Conservation (phyloP, 2,888 invertebrate genomes). For the Octonoba sinensis region DNA sequence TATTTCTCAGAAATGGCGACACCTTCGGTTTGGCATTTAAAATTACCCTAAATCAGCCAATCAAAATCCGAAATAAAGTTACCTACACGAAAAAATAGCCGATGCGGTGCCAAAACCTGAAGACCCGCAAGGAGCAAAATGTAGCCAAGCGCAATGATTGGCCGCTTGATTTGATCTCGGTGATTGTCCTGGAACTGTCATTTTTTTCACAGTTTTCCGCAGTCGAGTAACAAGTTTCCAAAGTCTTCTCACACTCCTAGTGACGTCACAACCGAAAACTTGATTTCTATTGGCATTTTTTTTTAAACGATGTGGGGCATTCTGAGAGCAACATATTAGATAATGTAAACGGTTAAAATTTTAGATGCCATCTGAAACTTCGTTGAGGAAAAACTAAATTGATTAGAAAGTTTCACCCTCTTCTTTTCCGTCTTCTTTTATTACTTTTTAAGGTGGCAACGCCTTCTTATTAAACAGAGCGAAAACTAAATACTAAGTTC, state of each 20-base stretch:
- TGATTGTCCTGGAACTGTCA: constrained; percentile 41
- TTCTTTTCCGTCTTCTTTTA: no score
- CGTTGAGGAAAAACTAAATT: no score
- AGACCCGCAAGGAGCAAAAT: constrained; percentile 18
- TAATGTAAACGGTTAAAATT: no score
- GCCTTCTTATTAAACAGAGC: no score
- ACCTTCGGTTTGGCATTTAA: not conserved
- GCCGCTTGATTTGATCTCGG: constrained; percentile 44
- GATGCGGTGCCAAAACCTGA: not conserved
- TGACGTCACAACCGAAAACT: constrained; percentile 16
- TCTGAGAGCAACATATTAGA: no score
- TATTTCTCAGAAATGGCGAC: constrained; percentile 16
- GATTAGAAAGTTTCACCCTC: no score
- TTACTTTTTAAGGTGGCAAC: no score
- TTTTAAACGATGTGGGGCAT: no score
- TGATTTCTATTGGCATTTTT: not conserved
- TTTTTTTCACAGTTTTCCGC: constrained; percentile 10
- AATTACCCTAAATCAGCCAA: constrained; percentile 31
- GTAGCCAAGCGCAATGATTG: constrained; percentile 33
- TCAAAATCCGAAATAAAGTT: constrained; percentile 20
- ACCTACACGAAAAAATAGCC: constrained; percentile 1
- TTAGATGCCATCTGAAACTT: no score
- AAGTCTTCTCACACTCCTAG: constrained; percentile 5
- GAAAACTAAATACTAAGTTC: no score
- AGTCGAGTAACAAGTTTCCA: constrained; percentile 35